Evolutionary conservation across 64 coral and sea anemone genomes (phyloP).

Genomic region (Stichodactyla mertensii): DNA sequence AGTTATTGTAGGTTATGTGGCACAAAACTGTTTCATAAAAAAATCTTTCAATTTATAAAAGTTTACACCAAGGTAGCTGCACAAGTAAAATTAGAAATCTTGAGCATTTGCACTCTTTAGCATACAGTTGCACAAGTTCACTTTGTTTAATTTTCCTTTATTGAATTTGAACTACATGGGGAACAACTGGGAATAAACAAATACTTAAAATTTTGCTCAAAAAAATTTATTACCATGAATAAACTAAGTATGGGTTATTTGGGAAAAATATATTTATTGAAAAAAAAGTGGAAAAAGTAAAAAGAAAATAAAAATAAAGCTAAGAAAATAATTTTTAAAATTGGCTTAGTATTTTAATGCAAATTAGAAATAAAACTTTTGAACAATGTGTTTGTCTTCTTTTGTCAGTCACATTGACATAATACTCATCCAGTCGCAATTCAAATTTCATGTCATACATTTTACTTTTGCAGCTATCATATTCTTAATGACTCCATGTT

Average conservation of each 20-base stretch:
- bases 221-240: not conserved
- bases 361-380: not conserved
- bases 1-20: not conserved
- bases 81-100: not conserved
- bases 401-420: not conserved
- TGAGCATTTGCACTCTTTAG: not conserved
- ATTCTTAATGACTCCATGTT: not conserved
- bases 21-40: not conserved
- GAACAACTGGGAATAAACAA: not conserved
- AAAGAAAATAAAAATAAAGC: not conserved
- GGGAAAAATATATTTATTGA: not conserved
- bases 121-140: not conserved
- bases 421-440: not conserved
- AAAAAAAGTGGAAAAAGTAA: not conserved
- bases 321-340: not conserved
- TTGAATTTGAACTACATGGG: not conserved
- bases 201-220: not conserved
- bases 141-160: not conserved
- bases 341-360: not conserved
- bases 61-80: not conserved
- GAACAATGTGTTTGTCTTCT: not conserved
- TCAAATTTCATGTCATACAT: not conserved
- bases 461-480: constrained; percentile 5
- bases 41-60: not conserved
- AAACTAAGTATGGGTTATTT: not conserved